phyloP scores from a whole-genome alignment of 1,140 invertebrate genomes.

The Pseudomyrmex sp. region DNA sequence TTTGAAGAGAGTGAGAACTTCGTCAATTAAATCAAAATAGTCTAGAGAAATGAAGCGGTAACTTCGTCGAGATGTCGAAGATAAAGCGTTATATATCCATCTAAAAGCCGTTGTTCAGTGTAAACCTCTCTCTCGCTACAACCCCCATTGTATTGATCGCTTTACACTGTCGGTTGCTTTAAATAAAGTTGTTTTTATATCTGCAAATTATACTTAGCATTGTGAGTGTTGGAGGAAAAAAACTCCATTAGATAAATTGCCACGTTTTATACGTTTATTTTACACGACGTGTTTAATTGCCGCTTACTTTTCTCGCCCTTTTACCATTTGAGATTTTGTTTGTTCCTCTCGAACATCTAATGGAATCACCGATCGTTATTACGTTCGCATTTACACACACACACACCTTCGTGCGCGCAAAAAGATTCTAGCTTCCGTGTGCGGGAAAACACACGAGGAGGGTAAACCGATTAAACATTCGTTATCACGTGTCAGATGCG shows the following conservation, averaged over 20 bases:
- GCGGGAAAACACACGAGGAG: too few relatives aligned
- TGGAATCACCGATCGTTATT: too few relatives aligned
- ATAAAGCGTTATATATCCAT: slow-evolving; percentile 48
- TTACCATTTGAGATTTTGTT: not conserved
- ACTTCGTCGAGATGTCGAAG: slow-evolving; percentile 5
- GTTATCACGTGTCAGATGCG: too few relatives aligned
- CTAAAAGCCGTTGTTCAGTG: slow-evolving; percentile 32
- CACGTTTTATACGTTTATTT: slow-evolving; percentile 17
- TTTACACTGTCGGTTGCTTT: slow-evolving; percentile 46
- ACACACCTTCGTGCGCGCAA: too few relatives aligned
- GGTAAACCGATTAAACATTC: too few relatives aligned
- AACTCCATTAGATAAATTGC: slow-evolving; percentile 3
- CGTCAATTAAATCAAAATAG: slow-evolving; percentile 34
- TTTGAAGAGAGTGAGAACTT: not conserved
- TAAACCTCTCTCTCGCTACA: slow-evolving; percentile 38
- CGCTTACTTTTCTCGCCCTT: not conserved
- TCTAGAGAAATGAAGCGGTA: slow-evolving; percentile 18
- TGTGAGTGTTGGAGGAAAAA: slow-evolving; percentile 14
- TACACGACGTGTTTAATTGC: not conserved
- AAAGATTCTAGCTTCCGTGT: too few relatives aligned
- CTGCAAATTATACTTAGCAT: slow-evolving; percentile 53
- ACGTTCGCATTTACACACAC: too few relatives aligned
- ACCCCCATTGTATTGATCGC: slow-evolving; percentile 45
- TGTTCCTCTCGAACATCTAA: not conserved
- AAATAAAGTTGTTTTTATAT: slow-evolving; percentile 59